Evolutionary conservation across 2,113 vertebrate genomes (phyloP).

Genomic region (Formicarius rufipectus): DNA sequence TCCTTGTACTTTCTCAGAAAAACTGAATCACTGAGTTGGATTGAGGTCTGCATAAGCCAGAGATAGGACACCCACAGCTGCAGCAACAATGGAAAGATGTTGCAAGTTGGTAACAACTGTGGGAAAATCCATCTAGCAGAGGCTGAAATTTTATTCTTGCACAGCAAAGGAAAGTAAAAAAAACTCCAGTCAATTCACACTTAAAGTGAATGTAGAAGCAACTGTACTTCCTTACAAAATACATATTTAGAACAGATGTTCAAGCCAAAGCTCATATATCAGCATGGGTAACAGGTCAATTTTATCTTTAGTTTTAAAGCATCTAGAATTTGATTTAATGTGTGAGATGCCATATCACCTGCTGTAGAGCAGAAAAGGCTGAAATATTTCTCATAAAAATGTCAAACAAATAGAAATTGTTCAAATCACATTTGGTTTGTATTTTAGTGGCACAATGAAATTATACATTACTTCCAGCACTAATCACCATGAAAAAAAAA

Average conservation of each 20-base stretch:
- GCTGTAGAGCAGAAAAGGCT: background rate
- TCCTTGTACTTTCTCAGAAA: background rate
- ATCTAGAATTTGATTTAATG: background rate
- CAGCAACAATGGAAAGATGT: background rate
- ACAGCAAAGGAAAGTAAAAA: background rate
- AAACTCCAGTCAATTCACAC: background rate
- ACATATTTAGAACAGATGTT: background rate
- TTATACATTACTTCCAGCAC: background rate
- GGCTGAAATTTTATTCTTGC: background rate
- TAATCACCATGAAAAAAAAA: background rate
- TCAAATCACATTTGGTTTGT: background rate
- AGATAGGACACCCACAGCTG: background rate
- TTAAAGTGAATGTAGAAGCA: background rate
- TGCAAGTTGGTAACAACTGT: background rate
- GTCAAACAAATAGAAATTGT: background rate
- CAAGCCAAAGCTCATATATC: background rate
- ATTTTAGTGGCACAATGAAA: background rate
- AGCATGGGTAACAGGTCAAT: background rate
- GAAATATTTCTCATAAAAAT: background rate
- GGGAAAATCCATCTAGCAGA: conserved; percentile 5
- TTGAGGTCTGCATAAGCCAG: background rate
- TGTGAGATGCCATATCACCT: background rate
- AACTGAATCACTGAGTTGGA: background rate
- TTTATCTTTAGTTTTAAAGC: background rate
- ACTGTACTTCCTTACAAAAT: background rate